Base-by-base conservation (phyloP, 1,140 invertebrate genomes). In the Sesamia nonagrioides region DNA sequence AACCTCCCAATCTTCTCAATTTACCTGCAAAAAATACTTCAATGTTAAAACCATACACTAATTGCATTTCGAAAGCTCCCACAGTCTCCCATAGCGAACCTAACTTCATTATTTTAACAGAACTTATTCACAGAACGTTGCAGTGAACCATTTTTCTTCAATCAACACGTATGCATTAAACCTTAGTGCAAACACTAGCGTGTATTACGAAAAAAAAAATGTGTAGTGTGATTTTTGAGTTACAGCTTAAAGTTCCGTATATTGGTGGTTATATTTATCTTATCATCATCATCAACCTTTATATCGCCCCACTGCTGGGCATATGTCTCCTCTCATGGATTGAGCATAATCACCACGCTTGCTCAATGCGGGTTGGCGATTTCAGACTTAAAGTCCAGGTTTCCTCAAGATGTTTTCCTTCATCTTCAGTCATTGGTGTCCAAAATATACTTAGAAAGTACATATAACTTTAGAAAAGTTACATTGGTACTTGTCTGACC, bases 121-220 rank as follows among this genome's bases (percentile, higher is more conserved):
- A 48, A 63, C 58, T 18, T 18, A 42, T 52, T 73, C 81, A 81
- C 45, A 50, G 45, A 50, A 50, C 15, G 45, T 50, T 77, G 71
- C 71, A 82, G 73, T 84, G 84, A 82, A 82, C 81, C 75, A 85
- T 84, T 86, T 78, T 61, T 63, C 54, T 77, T 81, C 84, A 87
- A 87, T 89, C 88, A 89, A 84, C 88, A 87, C 86, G 76, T 86
- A 58, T 77, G 69, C 84, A 87, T 87, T 86, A 89, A 84, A 86
- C 78, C 52, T 40, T 80, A 85, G 71, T 48, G 74, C 78, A 85
- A 88, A 84, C 77, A 79, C 50, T 61, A 63, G n/a, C 48, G 42
- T n/a, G 80, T 80, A 84, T 91, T 91, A 86, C 87, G 85, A 88
- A 88, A 87, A 86, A 78, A 48, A 73, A n/a, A 6, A 18, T 6